A percentile compares a stretch with the other conserved stretches of the same genome.
phyloP scores from a whole-genome alignment of 1,140 invertebrate genomes.

The Sipha flava region DNA sequence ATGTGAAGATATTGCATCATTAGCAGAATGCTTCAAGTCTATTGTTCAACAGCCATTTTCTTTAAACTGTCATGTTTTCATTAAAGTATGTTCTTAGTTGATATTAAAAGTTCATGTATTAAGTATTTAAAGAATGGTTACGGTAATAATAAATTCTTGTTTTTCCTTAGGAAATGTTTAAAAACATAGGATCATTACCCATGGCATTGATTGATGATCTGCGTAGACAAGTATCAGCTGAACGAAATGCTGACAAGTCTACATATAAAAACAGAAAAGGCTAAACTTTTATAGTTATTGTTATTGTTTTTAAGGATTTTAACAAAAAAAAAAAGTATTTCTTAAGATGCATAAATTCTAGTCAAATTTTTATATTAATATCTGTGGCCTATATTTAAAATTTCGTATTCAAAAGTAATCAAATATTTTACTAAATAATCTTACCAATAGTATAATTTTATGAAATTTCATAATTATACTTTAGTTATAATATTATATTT shows the following conservation, averaged over 20 bases:
- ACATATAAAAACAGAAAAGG: background rate
- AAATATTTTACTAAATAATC: too few species aligned
- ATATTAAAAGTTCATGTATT: background rate
- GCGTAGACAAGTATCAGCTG: background rate
- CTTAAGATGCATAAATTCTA: background rate
- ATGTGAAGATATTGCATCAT: constrained; percentile 63
- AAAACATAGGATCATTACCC: constrained; percentile 60
- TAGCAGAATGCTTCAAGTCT: constrained; percentile 67
- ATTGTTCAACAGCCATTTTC: constrained; percentile 63
- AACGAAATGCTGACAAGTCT: background rate
- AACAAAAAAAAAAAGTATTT: background rate
- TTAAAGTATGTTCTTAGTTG: constrained; percentile 55
- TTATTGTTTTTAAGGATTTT: background rate
- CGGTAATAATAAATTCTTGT: constrained; percentile 34
- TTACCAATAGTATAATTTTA: too few species aligned
- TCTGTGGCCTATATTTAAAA: background rate
- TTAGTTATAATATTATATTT: too few species aligned
- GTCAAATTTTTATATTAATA: background rate
- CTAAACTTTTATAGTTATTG: background rate
- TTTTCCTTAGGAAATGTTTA: constrained; percentile 64
- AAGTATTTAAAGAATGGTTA: too few species aligned
- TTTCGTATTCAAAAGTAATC: background rate
- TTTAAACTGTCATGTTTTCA: constrained; percentile 73
- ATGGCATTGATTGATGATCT: constrained; percentile 13
- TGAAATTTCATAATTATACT: too few species aligned